A percentile compares a stretch with the other conserved stretches of the same genome.
Evolutionary conservation across 2,888 invertebrate species (phyloP).

Genomic region (Zootermopsis nevadensis): DNA sequence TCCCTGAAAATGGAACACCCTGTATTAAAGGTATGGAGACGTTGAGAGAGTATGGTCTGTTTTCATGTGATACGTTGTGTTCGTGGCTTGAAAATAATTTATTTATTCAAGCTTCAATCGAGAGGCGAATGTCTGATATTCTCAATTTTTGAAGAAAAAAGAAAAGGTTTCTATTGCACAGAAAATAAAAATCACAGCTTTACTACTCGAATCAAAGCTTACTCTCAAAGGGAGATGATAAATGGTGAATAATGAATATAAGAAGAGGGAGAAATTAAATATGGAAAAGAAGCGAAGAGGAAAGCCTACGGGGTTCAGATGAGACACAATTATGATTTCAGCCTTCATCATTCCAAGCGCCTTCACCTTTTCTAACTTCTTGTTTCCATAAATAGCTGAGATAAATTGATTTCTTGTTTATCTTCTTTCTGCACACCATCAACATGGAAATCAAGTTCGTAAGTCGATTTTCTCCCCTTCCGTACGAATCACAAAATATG

Average conservation of each 20-base stretch:
- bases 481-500: conserved; percentile 5
- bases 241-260: conserved; percentile 11
- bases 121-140: too few species aligned
- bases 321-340: background rate
- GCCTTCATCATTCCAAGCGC: background rate
- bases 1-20: too few species aligned
- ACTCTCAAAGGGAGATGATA: background rate
- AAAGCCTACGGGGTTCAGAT: background rate
- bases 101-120: too few species aligned
- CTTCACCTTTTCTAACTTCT: background rate
- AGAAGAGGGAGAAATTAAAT: background rate
- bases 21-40: too few species aligned
- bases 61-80: too few species aligned
- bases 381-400: conserved; percentile 18
- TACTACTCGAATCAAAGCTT: background rate
- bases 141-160: too few species aligned
- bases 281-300: background rate
- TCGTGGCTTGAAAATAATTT: too few species aligned
- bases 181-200: background rate
- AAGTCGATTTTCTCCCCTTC: background rate
- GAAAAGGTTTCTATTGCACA: too few species aligned
- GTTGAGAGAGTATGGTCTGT: too few species aligned
- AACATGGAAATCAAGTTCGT: conserved; percentile 29
- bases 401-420: conserved; percentile 33
- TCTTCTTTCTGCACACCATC: background rate